Conservation (phyloP, 53 echinoderm and acorn worm genomes). For the Paelopatides confundens region DNA sequence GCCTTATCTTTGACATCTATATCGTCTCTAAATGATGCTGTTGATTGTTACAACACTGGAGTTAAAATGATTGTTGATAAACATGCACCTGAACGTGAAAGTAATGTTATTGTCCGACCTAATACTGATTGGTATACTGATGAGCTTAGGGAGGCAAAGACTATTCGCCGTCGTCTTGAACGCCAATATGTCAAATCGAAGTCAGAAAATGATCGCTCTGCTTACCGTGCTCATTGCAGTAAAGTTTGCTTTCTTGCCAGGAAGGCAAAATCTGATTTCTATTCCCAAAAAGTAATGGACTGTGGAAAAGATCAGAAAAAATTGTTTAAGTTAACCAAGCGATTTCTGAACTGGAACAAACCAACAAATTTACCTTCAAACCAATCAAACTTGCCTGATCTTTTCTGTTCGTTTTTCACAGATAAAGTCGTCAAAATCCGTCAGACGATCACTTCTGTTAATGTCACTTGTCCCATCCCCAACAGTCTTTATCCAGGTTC, state of each 20-base stretch:
- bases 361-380: not conserved
- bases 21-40: not conserved
- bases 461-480: too few species aligned
- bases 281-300: not conserved
- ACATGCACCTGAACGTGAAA: not conserved
- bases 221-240: not conserved
- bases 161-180: not conserved
- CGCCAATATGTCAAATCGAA: not conserved
- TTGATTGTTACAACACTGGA: conserved; percentile 7
- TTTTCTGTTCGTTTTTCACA: not conserved
- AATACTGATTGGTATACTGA: conserved; percentile 4
- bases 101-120: not conserved
- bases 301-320: conserved; percentile 15
- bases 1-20: not conserved
- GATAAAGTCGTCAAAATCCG: not conserved
- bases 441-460: not conserved
- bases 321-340: not conserved
- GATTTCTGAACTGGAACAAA: not conserved
- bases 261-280: not conserved
- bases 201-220: not conserved
- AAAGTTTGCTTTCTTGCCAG: not conserved
- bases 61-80: not conserved
- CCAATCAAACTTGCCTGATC: conserved; percentile 1
- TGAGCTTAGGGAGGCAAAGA: conserved; percentile 12
- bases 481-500: not conserved